Evolutionary conservation across 2,113 vertebrate species (phyloP).

Genomic region (Chaetops frenatus): DNA sequence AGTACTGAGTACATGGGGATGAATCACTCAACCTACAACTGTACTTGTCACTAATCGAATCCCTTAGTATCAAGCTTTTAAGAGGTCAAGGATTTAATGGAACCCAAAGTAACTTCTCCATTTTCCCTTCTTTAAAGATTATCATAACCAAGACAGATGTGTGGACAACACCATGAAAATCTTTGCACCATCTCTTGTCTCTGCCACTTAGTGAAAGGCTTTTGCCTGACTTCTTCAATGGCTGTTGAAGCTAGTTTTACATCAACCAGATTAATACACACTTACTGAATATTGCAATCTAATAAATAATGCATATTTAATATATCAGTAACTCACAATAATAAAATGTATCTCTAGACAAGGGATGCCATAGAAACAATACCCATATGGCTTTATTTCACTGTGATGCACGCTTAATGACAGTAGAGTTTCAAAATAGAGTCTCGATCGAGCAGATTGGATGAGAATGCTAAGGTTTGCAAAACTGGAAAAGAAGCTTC

Average conservation of each 20-base stretch:
- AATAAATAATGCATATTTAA: neutral
- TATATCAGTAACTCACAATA: neutral
- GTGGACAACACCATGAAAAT: neutral
- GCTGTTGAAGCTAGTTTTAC: neutral
- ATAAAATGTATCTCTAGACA: neutral
- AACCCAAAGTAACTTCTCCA: neutral
- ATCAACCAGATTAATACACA: neutral
- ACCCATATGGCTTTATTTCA: neutral
- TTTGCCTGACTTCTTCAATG: neutral
- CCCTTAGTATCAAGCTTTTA: neutral
- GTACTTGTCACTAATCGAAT: neutral
- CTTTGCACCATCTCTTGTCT: neutral
- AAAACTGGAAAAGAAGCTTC: neutral
- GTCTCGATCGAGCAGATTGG: rapidly evolving
- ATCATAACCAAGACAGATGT: neutral
- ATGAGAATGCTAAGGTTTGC: neutral
- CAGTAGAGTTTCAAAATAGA: neutral
- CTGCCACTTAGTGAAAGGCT: neutral
- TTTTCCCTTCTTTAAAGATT: neutral
- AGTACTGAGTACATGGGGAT: neutral
- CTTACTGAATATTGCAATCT: neutral
- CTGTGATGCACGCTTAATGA: neutral
- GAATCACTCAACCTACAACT: neutral
- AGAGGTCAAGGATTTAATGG: neutral
- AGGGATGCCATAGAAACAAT: neutral